phyloP scores from a whole-genome alignment of 2,113 vertebrate genomes.

The Zapus hudsonius region DNA sequence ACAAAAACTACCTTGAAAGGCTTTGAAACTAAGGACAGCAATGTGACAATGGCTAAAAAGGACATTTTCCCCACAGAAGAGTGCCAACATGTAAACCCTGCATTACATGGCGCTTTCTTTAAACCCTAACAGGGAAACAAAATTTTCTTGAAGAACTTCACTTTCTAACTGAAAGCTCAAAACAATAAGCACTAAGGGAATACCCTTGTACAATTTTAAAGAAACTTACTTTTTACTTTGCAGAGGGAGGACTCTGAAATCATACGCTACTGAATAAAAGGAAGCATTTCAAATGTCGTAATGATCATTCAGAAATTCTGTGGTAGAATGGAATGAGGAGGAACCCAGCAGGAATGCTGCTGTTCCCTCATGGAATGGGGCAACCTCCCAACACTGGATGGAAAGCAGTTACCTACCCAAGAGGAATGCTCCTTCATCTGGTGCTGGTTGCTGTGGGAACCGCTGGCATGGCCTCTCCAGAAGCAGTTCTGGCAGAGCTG shows the following conservation, averaged over 20 bases:
- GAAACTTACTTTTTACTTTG: neutral
- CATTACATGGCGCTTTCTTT: neutral
- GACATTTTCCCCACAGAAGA: neutral
- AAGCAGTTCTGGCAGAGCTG: conserved; percentile 99
- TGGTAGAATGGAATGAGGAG: conserved; percentile 25
- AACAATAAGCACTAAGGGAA: neutral
- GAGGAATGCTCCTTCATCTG: conserved; percentile 99
- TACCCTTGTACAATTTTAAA: neutral
- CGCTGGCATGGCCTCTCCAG: conserved; percentile 96
- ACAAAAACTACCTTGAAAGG: neutral
- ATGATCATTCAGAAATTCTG: neutral
- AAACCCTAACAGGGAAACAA: neutral
- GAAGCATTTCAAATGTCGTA: neutral
- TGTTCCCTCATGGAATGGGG: neutral
- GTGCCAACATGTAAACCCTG: neutral
- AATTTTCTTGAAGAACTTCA: conserved; percentile 27
- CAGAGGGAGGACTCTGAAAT: neutral
- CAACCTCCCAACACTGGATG: neutral
- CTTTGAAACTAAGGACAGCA: neutral
- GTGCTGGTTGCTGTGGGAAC: conserved; percentile 98
- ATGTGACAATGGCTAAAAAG: neutral
- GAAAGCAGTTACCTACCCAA: conserved; percentile 89
- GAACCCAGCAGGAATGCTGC: no score
- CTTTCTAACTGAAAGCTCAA: neutral
- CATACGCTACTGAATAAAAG: conserved; percentile 12